Percentiles rank a stretch among this genome's conserved stretches.
These are phyloP conservation scores for Meteorus colon DNA, from an alignment of 2,888 invertebrate species.

Conservation along the genomic window DNA sequence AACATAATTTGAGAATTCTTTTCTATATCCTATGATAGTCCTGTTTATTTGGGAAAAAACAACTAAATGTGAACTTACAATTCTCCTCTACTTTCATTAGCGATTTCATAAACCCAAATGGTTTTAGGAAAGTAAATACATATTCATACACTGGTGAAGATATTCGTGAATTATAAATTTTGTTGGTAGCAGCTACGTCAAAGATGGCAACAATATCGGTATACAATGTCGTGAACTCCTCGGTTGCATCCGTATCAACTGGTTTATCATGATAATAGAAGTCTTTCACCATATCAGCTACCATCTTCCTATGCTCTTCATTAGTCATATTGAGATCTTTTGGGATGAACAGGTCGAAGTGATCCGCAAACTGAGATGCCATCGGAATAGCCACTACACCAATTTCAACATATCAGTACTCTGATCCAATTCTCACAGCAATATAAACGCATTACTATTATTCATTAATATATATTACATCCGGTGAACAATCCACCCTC, in stretches of 20 bases:
- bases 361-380: slow-evolving; percentile 58
- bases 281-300: slow-evolving; percentile 57
- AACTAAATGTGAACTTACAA: slow-evolving; percentile 36
- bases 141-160: slow-evolving; percentile 65
- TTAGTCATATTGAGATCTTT: slow-evolving; percentile 65
- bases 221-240: slow-evolving; percentile 47
- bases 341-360: slow-evolving; percentile 65
- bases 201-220: slow-evolving; percentile 58
- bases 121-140: slow-evolving; percentile 59
- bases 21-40: neutral
- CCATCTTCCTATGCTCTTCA: slow-evolving; percentile 49
- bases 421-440: slow-evolving; percentile 13
- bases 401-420: slow-evolving; percentile 14
- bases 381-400: slow-evolving; percentile 55
- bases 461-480: slow-evolving; percentile 51
- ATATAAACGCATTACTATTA: neutral
- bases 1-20: slow-evolving; percentile 6
- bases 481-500: slow-evolving; percentile 58
- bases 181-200: slow-evolving; percentile 56
- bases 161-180: slow-evolving; percentile 59
- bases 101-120: slow-evolving; percentile 63
- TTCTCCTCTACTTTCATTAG: slow-evolving; percentile 57
- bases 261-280: slow-evolving; percentile 65
- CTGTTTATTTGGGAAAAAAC: neutral
- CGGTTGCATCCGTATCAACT: slow-evolving; percentile 55